Evolutionary conservation across 2,888 invertebrate genomes (phyloP).

Genomic region (Halictus ligatus): DNA sequence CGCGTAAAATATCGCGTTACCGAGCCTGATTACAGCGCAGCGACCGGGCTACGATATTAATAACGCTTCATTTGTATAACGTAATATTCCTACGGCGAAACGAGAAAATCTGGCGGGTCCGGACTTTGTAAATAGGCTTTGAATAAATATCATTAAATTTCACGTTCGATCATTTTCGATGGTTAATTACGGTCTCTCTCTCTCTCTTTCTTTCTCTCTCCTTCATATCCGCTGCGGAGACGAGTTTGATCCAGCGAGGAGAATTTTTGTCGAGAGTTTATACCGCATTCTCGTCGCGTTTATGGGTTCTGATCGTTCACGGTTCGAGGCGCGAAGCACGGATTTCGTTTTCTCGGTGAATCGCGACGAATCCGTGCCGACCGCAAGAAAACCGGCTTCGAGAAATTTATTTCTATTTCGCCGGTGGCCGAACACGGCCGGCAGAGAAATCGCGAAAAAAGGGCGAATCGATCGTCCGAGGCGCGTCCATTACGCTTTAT

Average conservation of each 20-base stretch:
- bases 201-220: not conserved
- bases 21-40: constrained; percentile 45
- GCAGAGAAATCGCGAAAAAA: constrained; percentile 66
- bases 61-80: constrained; percentile 61
- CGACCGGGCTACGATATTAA: constrained; percentile 55
- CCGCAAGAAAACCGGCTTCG: constrained; percentile 20
- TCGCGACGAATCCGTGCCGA: constrained; percentile 14
- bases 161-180: constrained; percentile 39
- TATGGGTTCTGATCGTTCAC: not conserved
- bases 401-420: constrained; percentile 65
- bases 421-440: constrained; percentile 41
- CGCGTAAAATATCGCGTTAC: constrained; percentile 54
- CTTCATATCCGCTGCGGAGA: not conserved
- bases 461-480: constrained; percentile 70
- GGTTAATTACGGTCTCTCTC: constrained; percentile 43
- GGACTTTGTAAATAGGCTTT: constrained; percentile 58
- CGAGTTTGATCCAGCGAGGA: not conserved
- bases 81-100: constrained; percentile 56
- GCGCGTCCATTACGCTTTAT: constrained; percentile 71
- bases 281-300: not conserved
- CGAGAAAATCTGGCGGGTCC: constrained; percentile 38
- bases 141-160: constrained; percentile 64
- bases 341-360: not conserved
- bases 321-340: not conserved
- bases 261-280: not conserved